Evolutionary conservation across 2,113 vertebrate species (phyloP).

Genomic region (Eublepharis macularius): DNA sequence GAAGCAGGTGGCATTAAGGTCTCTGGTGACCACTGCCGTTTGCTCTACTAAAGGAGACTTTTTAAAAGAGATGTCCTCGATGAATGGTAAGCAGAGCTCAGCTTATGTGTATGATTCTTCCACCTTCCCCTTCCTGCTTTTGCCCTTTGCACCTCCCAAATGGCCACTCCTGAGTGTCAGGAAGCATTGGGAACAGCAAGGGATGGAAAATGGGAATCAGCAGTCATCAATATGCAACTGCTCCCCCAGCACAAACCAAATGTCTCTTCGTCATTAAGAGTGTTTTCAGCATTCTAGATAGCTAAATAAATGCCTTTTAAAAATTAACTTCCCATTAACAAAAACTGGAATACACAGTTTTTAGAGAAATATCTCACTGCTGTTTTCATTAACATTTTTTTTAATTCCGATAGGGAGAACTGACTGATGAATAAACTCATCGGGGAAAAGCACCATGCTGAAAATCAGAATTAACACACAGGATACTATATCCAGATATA

Average conservation of each 20-base stretch:
- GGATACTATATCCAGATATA: neutral
- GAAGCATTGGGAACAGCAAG: too few species aligned
- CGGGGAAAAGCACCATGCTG: neutral
- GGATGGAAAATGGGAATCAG: too few species aligned
- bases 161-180: too few species aligned
- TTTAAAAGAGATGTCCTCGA: neutral
- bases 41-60: too few species aligned
- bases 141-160: too few species aligned
- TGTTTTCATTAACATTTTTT: neutral
- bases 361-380: accelerated
- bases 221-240: too few species aligned
- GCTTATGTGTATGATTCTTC: too few species aligned
- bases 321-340: constrained; percentile 21
- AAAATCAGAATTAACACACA: neutral
- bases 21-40: neutral
- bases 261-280: constrained; percentile 36
- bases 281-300: constrained; percentile 33
- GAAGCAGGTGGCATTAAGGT: neutral
- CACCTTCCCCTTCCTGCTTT: too few species aligned
- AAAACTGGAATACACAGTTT: constrained; percentile 24
- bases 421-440: neutral
- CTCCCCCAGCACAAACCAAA: too few species aligned
- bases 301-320: constrained; percentile 58
- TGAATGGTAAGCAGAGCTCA: too few species aligned
- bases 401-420: neutral